These are phyloP conservation scores for Dichetophora obliterata DNA, from an alignment of 2,888 invertebrate species.

Conservation along the genomic window DNA sequence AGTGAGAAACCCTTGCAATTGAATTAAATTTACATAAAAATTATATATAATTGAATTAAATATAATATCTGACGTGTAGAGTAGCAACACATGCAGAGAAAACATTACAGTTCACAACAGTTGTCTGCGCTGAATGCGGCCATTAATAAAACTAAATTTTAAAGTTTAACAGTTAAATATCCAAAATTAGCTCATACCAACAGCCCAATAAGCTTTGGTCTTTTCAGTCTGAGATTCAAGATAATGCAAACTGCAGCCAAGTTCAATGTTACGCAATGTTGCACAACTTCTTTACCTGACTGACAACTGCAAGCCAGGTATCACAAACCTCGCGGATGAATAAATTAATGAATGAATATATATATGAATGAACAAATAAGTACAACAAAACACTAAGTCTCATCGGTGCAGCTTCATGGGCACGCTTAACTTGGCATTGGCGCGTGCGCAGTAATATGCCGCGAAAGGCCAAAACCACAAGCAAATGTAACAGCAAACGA, in stretches of 20 bases:
- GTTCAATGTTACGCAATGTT: conserved; percentile 9
- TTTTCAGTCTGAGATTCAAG: background rate
- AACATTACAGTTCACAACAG: too few relatives aligned
- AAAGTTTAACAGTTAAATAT: too few relatives aligned
- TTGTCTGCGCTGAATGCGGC: too few relatives aligned
- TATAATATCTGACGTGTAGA: too few relatives aligned
- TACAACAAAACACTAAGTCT: background rate
- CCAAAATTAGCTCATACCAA: too few relatives aligned
- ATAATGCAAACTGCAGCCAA: background rate
- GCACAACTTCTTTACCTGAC: background rate
- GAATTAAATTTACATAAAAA: too few relatives aligned
- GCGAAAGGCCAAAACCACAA: background rate
- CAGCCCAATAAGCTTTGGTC: too few relatives aligned
- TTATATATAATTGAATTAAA: too few relatives aligned
- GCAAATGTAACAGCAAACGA: background rate
- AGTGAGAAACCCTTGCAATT: too few relatives aligned
- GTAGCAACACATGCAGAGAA: too few relatives aligned
- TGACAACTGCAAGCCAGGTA: background rate
- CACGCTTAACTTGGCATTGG: background rate
- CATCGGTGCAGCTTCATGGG: background rate
- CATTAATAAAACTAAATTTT: too few relatives aligned
- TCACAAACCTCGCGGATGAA: background rate
- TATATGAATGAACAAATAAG: background rate
- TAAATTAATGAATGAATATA: background rate
- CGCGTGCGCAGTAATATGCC: background rate